Evolutionary conservation across 2,888 invertebrate genomes (phyloP).

Genomic region (Nebria brevicollis): DNA sequence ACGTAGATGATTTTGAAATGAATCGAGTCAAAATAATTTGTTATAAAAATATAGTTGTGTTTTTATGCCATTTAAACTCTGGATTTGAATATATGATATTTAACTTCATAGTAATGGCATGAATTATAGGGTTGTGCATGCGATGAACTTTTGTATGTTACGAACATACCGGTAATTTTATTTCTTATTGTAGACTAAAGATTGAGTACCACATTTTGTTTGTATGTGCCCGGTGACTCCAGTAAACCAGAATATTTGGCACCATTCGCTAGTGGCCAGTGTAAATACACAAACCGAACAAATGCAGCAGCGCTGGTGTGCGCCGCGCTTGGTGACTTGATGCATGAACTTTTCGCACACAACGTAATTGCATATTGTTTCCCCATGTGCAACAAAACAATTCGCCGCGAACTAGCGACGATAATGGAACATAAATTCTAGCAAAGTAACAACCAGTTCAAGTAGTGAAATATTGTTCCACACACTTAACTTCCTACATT

Average conservation of each 20-base stretch:
- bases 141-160: background rate
- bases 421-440: slow-evolving; percentile 41
- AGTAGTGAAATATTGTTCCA: slow-evolving; percentile 28
- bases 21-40: too few species aligned
- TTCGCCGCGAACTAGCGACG: slow-evolving; percentile 30
- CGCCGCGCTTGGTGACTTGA: slow-evolving; percentile 5
- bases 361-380: slow-evolving; percentile 36
- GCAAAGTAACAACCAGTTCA: slow-evolving; percentile 32
- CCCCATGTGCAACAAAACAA: slow-evolving; percentile 35
- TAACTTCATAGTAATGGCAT: background rate
- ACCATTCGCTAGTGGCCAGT: background rate
- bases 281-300: background rate
- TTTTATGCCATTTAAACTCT: too few species aligned
- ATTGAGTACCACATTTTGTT: background rate
- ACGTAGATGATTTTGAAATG: too few species aligned
- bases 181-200: background rate
- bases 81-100: background rate
- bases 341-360: slow-evolving; percentile 31
- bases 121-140: background rate
- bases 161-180: background rate
- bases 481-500: slow-evolving; percentile 13
- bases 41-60: too few species aligned
- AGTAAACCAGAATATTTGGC: background rate
- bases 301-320: background rate
- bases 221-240: background rate